Conservation (phyloP, 2,888 invertebrate genomes). For the Margaritifera margaritifera region DNA sequence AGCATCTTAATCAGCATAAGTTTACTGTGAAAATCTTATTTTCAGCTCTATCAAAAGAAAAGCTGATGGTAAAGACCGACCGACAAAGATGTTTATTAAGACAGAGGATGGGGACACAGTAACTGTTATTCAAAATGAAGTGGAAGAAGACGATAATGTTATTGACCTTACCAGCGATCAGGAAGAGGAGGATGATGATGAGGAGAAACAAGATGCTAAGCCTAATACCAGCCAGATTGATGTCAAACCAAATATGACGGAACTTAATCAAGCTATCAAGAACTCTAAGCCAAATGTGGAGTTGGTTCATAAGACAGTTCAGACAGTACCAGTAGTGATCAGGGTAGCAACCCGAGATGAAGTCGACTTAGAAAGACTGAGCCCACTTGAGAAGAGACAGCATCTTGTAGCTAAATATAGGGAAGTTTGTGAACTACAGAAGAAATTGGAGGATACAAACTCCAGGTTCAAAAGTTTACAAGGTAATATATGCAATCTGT, state of each 20-base stretch:
- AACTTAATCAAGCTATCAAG: constrained; percentile 11
- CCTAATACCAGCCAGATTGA: constrained; percentile 5
- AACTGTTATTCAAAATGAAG: constrained; percentile 29
- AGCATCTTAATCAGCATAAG: no score
- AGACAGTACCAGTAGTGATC: constrained; percentile 29
- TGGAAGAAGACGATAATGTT: constrained; percentile 9
- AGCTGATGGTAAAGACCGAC: background rate
- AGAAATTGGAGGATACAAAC: constrained; percentile 13
- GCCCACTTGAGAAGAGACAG: constrained; percentile 27
- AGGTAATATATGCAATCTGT: constrained; percentile 46
- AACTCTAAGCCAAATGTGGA: constrained; percentile 6
- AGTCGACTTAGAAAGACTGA: constrained; percentile 22
- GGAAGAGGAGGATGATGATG: background rate
- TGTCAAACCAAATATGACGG: constrained; percentile 17
- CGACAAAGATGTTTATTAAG: constrained; percentile 43
- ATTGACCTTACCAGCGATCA: constrained; percentile 44
- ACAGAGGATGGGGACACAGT: constrained; percentile 55
- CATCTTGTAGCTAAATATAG: constrained; percentile 18
- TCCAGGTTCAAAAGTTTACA: constrained; percentile 39
- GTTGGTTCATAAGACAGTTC: constrained; percentile 12
- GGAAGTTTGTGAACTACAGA: constrained; percentile 26
- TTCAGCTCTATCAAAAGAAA: background rate
- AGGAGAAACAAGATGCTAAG: constrained; percentile 1
- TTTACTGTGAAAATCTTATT: background rate
- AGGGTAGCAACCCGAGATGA: constrained; percentile 30